Base-by-base conservation (phyloP, 2,888 invertebrate species). In the Sericinus montela region DNA sequence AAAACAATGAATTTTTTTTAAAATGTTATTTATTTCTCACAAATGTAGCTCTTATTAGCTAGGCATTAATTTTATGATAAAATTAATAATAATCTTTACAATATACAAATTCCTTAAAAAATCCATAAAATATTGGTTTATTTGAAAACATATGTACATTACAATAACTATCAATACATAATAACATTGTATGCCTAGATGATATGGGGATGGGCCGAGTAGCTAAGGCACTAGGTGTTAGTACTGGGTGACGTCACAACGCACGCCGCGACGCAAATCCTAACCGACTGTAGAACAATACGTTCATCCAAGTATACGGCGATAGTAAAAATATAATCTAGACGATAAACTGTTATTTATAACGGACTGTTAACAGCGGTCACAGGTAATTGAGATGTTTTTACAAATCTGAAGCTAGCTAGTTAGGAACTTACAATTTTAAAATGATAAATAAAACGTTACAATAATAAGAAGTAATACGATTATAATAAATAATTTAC, bases 61-160 rank as follows among this genome's bases (percentile, higher is more conserved):
- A 88, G 77, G 80, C 83, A 86, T 88, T 87, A 86, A 82, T 88
- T 81, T 80, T 85, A 88, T 81, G 80, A 88, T 85, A 86, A 85
- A 82, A 83, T 84, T 87, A 85, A 80, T 82, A 87, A 82, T 86
- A 86, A 80, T 87, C 86, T 89, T 83, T 89, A 89, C 89, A 89
- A 89, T 89, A 87, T 89, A 89, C 89, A 89, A 87, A 81, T 84
- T 81, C 80, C 81, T 88, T 80, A 86, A 81, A 86, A 82, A 80
- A 81, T 85, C 84, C 85, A 88, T 89, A 88, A 83, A 88, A 87
- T 89, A 89, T 86, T 81, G 82, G 80, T 84, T 81, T 82, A 82
- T 82, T 83, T 80, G 65, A 84, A 88, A 84, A 86, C 80, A 80
- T 89, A 88, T 87, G 81, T 87, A 87, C 86, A 86, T 78, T 83